Evolutionary conservation across 2,888 invertebrate species (phyloP).

Genomic region (Baccha elongata): DNA sequence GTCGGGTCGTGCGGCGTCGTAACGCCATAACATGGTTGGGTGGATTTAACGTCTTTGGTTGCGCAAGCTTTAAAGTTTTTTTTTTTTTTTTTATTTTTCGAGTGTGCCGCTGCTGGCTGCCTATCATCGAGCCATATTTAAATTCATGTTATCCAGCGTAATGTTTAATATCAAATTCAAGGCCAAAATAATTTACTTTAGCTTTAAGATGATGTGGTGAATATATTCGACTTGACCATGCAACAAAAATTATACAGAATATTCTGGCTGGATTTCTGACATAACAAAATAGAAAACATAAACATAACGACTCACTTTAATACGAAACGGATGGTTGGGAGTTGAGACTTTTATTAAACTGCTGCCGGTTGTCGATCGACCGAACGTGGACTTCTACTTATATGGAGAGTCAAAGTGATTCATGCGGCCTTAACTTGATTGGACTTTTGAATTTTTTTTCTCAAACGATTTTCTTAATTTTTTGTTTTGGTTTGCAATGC

Average conservation of each 20-base stretch:
- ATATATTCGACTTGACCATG: slow-evolving; percentile 50
- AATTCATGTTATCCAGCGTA: slow-evolving; percentile 49
- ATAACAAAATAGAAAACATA: slow-evolving; percentile 28
- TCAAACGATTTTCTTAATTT: slow-evolving; percentile 17
- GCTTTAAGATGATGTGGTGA: slow-evolving; percentile 27
- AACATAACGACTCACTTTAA: slow-evolving; percentile 35
- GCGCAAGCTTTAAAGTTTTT: slow-evolving; percentile 23
- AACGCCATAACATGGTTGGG: slow-evolving; percentile 54
- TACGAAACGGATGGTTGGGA: slow-evolving; percentile 21
- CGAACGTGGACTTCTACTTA: slow-evolving; percentile 64
- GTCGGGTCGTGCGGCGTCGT: slow-evolving; percentile 5
- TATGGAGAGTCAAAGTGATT: slow-evolving; percentile 56
- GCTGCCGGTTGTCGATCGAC: slow-evolving; percentile 34
- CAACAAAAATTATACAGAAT: slow-evolving; percentile 52
- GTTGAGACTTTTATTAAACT: slow-evolving; percentile 21
- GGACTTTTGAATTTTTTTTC: slow-evolving; percentile 37
- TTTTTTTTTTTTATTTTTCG: slow-evolving; percentile 6
- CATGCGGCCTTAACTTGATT: slow-evolving; percentile 67
- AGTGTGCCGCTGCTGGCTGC: slow-evolving; percentile 3
- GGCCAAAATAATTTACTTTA: slow-evolving; percentile 49
- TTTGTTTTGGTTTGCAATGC: slow-evolving; percentile 67
- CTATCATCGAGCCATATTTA: slow-evolving; percentile 42
- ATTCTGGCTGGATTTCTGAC: slow-evolving; percentile 1
- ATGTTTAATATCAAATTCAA: slow-evolving; percentile 58
- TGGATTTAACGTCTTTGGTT: slow-evolving; percentile 43